These are phyloP conservation scores for Geodia barretti DNA, from an alignment of 37 sponge, comb jelly and placozoan species.

Conservation along the genomic window DNA sequence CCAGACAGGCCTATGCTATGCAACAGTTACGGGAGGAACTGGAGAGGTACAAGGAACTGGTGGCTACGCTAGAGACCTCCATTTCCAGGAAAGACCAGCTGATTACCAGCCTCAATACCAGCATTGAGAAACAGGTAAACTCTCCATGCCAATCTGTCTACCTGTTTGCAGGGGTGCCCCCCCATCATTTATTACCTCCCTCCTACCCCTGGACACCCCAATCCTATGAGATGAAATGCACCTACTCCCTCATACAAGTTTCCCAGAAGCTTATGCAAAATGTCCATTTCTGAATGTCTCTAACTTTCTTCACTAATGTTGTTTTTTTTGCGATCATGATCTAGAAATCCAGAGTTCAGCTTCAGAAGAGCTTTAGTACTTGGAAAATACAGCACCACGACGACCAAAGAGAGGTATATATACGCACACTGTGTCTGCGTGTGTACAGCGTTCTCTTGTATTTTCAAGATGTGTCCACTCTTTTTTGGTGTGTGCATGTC, in stretches of 20 bases:
- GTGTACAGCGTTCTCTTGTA: no score
- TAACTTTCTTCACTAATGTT: no score
- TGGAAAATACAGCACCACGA: slow-evolving; percentile 73
- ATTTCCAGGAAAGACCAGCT: slow-evolving; percentile 86
- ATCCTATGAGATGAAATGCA: no score
- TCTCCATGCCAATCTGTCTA: background rate
- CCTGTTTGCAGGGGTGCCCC: background rate
- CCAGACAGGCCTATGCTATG: slow-evolving; percentile 44
- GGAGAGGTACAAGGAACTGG: slow-evolving; percentile 70
- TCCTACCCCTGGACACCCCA: background rate
- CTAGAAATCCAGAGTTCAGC: slow-evolving; percentile 63
- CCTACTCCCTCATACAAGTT: no score
- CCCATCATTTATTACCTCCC: background rate
- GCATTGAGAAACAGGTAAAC: slow-evolving; percentile 82
- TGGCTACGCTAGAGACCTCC: slow-evolving; percentile 78
- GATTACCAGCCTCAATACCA: slow-evolving; percentile 73
- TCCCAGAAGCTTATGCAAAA: no score
- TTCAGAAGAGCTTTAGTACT: slow-evolving; percentile 50
- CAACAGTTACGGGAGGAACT: slow-evolving; percentile 62
- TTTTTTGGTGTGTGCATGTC: no score
- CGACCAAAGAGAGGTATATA: slow-evolving; percentile 58
- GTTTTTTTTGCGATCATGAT: no score
- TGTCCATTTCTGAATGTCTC: no score
- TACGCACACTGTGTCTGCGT: no score
- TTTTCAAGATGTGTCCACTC: no score